phyloP scores from a whole-genome alignment of 2,888 invertebrate species.

The Steinernema carpocapsae region DNA sequence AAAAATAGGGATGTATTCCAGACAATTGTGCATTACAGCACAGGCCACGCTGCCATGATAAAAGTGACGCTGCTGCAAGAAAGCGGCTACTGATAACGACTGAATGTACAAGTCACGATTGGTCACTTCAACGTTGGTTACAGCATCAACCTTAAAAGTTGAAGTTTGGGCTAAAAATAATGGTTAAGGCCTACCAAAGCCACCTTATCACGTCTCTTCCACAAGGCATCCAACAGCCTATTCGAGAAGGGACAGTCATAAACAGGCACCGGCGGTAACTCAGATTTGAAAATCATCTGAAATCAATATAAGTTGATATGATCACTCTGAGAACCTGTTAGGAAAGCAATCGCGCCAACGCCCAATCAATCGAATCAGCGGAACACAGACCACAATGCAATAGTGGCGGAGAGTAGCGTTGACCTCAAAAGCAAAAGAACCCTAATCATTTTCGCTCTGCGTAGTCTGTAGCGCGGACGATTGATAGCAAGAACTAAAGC shows the following conservation, averaged over 20 bases:
- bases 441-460: no score
- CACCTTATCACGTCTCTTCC: not conserved
- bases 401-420: no score
- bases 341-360: no score
- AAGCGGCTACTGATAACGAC: conserved; percentile 46
- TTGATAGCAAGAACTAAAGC: no score
- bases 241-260: not conserved
- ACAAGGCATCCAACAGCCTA: not conserved
- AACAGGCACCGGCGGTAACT: not conserved
- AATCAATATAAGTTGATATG: not conserved
- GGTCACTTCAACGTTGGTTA: conserved; percentile 10
- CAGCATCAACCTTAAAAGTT: conserved; percentile 10
- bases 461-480: no score
- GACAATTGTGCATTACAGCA: conserved; percentile 55
- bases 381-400: no score
- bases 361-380: no score
- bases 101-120: conserved; percentile 36
- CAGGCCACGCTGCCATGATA: conserved; percentile 53
- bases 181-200: not conserved
- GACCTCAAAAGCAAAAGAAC: no score
- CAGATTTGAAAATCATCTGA: conserved; percentile 20
- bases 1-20: conserved; percentile 53
- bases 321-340: no score
- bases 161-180: no score
- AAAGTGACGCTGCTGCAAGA: conserved; percentile 49